Evolutionary conservation across 2,888 invertebrate species (phyloP).

Genomic region (Cantharis nigra): DNA sequence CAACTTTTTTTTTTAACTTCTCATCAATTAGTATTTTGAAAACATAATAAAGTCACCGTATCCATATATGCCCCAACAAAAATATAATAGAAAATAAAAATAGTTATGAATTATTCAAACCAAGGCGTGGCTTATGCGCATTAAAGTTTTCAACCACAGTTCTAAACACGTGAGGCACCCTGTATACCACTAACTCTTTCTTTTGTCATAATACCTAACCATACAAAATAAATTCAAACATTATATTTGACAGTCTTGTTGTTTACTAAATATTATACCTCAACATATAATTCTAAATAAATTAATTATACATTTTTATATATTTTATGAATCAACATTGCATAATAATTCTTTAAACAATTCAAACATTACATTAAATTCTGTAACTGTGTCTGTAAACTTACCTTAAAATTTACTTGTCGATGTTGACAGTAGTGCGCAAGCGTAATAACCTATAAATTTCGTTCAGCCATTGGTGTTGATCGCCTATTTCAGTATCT

Average conservation of each 20-base stretch:
- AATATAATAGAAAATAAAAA: too few species aligned
- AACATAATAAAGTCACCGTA: too few species aligned
- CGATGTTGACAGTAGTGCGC: slow-evolving; percentile 30
- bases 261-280: not conserved
- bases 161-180: not conserved
- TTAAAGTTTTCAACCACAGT: not conserved
- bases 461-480: slow-evolving; percentile 59
- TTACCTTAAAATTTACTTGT: not conserved
- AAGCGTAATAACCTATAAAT: slow-evolving; percentile 55
- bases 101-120: too few species aligned
- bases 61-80: too few species aligned
- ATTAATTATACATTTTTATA: not conserved
- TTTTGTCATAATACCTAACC: not conserved
- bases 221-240: not conserved
- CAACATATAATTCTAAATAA: not conserved
- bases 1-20: too few species aligned
- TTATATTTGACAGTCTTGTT: not conserved
- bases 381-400: not conserved
- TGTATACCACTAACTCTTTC: not conserved
- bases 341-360: not conserved
- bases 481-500: slow-evolving; percentile 53
- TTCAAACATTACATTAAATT: too few species aligned
- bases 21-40: too few species aligned
- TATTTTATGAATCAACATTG: not conserved
- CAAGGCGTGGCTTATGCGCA: too few species aligned